Evolutionary conservation across 2,888 invertebrate species (phyloP), one percentile per base, ranked within the genome.

Genomic region (Microchrysa polita): DNA sequence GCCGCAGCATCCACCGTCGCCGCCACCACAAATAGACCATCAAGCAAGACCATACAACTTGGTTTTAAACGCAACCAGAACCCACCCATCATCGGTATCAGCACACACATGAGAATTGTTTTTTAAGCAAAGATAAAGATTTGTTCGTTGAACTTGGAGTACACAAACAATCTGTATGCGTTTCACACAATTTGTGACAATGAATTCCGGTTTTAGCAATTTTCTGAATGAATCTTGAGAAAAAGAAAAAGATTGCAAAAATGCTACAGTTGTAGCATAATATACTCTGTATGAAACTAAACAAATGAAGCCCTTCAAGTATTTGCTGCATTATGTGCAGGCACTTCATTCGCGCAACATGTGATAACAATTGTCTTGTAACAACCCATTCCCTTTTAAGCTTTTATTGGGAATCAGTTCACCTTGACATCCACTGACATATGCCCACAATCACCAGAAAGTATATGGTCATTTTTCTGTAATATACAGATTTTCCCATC

Each of bases 401-500:
- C 48, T 48, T 48, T 48, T 48, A 48, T 48, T 48, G 27, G 7
- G 27, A 48, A 48, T n/a, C 48, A 12, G 4, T n/a, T 48, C 14
- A 48, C 12, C 4, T 48, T 48, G 48, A 48, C 48, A 48, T 10
- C 48, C 14, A 4, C 12, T 48, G 48, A 48, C 48, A 48, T 48
- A 34, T 7, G 48, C 12, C 48, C 48, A 48, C 10, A 12, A 48
- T 48, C 48, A 48, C 2, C 16, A 7, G 7, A 7, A 42, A 42
- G 4, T 48, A 4, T 48, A 48, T 48, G 27, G 27, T 2, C 48
- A n/a, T 48, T 48, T 48, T 48, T 12, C 10, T n/a, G n/a, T 48
- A n/a, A n/a, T n/a, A n/a, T n/a, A n/a, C 48, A 7, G 48, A 48
- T n/a, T 55, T 55, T 55, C 55, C 55, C 55, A 55, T 55, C 55